Evolutionary conservation across 2,888 invertebrate species (phyloP).

Genomic region (Drosophila infuscata): DNA sequence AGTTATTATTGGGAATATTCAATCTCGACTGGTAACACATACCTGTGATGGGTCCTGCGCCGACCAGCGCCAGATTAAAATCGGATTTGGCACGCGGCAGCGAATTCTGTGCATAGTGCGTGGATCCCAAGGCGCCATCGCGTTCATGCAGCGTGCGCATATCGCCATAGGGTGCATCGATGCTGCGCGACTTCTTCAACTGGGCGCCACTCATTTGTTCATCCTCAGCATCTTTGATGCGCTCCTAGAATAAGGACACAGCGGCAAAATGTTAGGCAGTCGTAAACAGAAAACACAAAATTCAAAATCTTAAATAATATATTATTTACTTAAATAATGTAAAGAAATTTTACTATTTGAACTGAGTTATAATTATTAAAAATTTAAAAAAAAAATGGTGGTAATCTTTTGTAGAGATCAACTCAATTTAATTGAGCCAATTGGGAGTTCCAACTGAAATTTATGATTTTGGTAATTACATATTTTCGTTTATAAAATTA

Average conservation of each 20-base stretch:
- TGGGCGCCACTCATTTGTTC: slow-evolving; percentile 86
- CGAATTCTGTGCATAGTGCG: slow-evolving; percentile 85
- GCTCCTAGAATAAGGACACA: slow-evolving; percentile 72
- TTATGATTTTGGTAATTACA: background rate
- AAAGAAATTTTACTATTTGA: too few relatives aligned
- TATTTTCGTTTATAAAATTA: background rate
- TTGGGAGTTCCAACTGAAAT: background rate
- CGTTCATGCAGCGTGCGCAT: slow-evolving; percentile 88
- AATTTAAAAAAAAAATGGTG: background rate
- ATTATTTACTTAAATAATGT: background rate
- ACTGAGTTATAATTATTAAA: background rate
- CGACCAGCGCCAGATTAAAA: slow-evolving; percentile 89
- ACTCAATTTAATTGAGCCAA: background rate
- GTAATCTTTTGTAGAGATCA: background rate
- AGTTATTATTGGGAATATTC: background rate
- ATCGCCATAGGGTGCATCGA: slow-evolving; percentile 95
- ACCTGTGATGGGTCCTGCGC: slow-evolving; percentile 58
- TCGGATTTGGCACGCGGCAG: slow-evolving; percentile 93
- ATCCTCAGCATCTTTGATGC: slow-evolving; percentile 87
- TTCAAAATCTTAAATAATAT: background rate
- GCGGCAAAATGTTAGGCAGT: background rate
- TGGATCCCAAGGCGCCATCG: slow-evolving; percentile 50
- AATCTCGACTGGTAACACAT: background rate
- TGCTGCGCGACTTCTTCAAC: slow-evolving; percentile 93
- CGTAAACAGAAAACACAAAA: background rate